Evolutionary conservation across 2,113 vertebrate genomes (phyloP).

Genomic region (Podiceps cristatus): DNA sequence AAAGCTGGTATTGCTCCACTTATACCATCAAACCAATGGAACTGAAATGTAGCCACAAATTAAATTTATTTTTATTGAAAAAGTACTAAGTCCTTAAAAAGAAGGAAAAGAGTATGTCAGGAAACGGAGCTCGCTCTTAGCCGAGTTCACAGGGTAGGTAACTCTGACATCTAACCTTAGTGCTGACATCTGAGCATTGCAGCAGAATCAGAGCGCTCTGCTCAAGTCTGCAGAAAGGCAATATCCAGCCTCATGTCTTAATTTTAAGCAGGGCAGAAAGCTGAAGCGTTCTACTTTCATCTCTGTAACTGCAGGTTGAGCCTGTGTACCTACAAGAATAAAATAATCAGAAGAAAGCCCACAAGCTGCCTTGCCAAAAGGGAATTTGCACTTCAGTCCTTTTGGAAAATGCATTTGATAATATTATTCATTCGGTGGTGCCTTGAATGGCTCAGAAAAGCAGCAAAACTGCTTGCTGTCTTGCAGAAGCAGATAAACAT

Average conservation of each 20-base stretch:
- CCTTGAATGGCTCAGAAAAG: not conserved
- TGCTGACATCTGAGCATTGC: not conserved
- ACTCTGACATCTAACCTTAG: constrained; percentile 4
- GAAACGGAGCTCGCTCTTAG: constrained; percentile 5
- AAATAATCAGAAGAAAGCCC: not conserved
- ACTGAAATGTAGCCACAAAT: constrained; percentile 81
- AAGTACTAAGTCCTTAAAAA: constrained; percentile 76
- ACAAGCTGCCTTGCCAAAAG: not conserved
- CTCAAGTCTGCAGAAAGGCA: constrained; percentile 1
- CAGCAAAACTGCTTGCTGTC: not conserved
- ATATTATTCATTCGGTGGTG: not conserved
- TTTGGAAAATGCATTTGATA: not conserved
- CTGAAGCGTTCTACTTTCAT: not conserved
- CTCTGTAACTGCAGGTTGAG: not conserved
- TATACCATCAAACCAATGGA: constrained; percentile 76
- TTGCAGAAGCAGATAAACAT: not conserved
- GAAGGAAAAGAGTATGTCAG: constrained; percentile 58
- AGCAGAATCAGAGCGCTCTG: not conserved
- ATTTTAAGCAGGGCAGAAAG: not conserved
- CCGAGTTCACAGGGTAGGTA: constrained; percentile 17
- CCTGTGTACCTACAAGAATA: not conserved
- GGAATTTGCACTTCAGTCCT: not conserved
- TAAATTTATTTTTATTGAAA: constrained; percentile 83
- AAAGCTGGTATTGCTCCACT: constrained; percentile 73
- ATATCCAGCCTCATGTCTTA: not conserved